Evolutionary conservation across 1,140 invertebrate genomes (phyloP).

Genomic region (Conus betulinus): DNA sequence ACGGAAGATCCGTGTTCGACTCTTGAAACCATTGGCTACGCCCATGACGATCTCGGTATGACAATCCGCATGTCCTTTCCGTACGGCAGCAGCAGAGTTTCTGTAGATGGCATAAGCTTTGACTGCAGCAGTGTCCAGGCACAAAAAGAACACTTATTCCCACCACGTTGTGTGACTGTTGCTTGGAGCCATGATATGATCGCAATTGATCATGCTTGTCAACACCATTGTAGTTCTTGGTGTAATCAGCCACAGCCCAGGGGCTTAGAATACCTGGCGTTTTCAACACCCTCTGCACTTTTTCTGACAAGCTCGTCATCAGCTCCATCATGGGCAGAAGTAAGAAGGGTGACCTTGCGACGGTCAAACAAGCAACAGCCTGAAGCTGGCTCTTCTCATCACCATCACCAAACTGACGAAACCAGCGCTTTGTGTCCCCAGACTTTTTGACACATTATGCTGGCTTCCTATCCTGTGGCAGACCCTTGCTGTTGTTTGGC

Average conservation of each 20-base stretch:
- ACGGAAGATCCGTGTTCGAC: no score
- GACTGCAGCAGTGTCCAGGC: not conserved
- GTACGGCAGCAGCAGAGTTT: not conserved
- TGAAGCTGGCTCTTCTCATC: no score
- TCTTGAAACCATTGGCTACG: no score
- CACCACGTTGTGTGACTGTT: not conserved
- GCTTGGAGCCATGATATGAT: not conserved
- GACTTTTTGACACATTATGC: no score
- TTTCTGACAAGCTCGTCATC: no score
- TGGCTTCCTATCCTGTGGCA: no score
- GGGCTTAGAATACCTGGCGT: not conserved
- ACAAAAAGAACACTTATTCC: not conserved
- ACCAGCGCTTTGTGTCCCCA: no score
- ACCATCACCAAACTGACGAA: no score
- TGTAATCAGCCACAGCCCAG: not conserved
- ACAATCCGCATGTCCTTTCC: not conserved
- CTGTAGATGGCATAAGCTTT: not conserved
- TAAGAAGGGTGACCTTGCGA: not conserved
- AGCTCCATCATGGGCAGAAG: not conserved
- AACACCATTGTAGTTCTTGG: not conserved
- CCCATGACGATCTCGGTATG: no score
- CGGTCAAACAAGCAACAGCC: no score
- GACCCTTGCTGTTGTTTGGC: no score
- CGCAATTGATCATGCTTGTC: slow-evolving; percentile 6
- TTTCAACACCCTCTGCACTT: not conserved